These are phyloP conservation scores for Hypsibius dujardini DNA, from an alignment of 1,140 invertebrate species.

Conservation along the genomic window DNA sequence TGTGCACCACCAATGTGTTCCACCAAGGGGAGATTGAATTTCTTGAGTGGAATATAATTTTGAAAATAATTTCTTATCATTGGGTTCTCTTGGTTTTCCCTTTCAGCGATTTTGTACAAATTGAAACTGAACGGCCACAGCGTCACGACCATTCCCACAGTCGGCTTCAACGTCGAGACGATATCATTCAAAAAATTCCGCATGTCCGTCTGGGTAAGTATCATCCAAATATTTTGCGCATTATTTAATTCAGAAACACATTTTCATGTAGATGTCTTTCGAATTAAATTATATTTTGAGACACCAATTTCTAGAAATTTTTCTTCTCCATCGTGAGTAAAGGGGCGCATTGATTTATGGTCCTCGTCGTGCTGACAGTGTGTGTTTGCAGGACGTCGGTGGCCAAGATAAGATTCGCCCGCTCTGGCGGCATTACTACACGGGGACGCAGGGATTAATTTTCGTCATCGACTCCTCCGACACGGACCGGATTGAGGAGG, in stretches of 20 bases:
- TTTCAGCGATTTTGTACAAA: conserved; percentile 81
- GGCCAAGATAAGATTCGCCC: conserved; percentile 99
- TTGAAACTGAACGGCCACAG: conserved; percentile 78
- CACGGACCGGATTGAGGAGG: conserved; percentile 39
- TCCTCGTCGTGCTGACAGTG: neutral
- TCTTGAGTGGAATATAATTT: too few species aligned
- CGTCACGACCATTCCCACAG: conserved; percentile 92
- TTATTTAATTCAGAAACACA: neutral
- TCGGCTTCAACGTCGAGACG: conserved; percentile 99
- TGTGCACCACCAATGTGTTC: too few species aligned
- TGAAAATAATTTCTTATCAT: too few species aligned
- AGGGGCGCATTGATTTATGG: too few species aligned
- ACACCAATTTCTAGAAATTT: too few species aligned
- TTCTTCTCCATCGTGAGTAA: too few species aligned
- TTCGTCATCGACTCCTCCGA: conserved; percentile 42
- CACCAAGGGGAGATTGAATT: too few species aligned
- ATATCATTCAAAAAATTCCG: conserved; percentile 55
- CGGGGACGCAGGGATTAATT: conserved; percentile 40
- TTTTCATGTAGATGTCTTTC: too few species aligned
- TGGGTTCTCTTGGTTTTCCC: conserved; percentile 17
- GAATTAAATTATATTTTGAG: too few species aligned
- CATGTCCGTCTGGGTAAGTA: conserved; percentile 40
- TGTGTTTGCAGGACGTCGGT: conserved; percentile 64
- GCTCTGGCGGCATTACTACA: conserved; percentile 50
- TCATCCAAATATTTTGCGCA: conserved; percentile 5